Conservation (phyloP, 2,113 vertebrate genomes). For the Campylorhamphus procurvoides region DNA sequence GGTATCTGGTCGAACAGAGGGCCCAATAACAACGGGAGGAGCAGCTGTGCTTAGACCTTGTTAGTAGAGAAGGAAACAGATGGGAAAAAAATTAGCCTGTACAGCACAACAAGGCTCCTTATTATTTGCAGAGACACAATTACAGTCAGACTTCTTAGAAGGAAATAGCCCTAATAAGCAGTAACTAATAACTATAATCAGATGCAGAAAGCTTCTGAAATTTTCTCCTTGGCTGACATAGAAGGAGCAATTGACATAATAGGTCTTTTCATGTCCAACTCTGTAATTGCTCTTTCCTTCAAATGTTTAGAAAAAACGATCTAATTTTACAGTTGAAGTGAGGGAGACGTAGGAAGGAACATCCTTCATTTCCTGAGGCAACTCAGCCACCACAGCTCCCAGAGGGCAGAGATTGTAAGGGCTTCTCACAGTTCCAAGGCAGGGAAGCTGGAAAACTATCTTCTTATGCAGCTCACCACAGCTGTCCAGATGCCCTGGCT, state of each 20-base stretch:
- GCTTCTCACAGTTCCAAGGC: not conserved
- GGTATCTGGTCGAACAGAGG: constrained; percentile 80
- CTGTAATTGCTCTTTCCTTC: not conserved
- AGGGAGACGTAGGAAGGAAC: not conserved
- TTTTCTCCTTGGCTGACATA: not conserved
- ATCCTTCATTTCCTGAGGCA: not conserved
- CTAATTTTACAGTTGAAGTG: not conserved
- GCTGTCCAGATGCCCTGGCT: not conserved
- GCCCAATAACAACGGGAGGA: constrained; percentile 73
- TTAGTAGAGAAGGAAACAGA: constrained; percentile 15
- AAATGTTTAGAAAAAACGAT: not conserved
- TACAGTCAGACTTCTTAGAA: not conserved
- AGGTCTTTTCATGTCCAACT: not conserved
- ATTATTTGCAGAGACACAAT: not conserved
- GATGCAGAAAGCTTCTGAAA: not conserved
- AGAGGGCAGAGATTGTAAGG: not conserved
- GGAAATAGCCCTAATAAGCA: not conserved
- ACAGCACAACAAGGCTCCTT: not conserved
- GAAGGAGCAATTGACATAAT: not conserved
- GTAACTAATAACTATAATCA: not conserved
- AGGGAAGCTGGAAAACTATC: not conserved
- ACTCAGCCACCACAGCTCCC: not conserved
- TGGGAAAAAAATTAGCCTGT: not conserved
- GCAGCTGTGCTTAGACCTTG: constrained; percentile 81
- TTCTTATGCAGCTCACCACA: not conserved